Base-by-base conservation (phyloP, 2,113 vertebrate genomes). In the Entelurus aequoreus region DNA sequence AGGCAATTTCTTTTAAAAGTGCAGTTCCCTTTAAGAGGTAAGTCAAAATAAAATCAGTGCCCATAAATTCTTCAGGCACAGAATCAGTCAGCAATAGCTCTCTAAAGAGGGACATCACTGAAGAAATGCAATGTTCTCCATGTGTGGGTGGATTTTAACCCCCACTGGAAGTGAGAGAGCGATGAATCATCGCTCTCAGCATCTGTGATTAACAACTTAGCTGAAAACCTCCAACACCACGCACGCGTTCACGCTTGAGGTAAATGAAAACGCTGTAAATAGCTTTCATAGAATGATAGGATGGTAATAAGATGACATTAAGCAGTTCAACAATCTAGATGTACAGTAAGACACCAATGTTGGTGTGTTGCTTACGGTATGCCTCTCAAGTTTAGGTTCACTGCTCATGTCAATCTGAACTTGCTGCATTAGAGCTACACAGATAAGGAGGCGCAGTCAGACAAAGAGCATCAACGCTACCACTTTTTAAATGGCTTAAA, bases 361-460 rank as follows among this genome's bases (percentile, higher is more conserved):
- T 51, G 21, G 19, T 16, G 60, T 46, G 60, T 48, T 60, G 57
- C 42, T 63, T 51, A 28, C 28, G 1, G 28, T 28, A 63, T 6
- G 59, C 54, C 52, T 76, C 69, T 70, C 72, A 74, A 79, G 74
- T 79, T 81, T 60, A 51, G 78, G 68, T 69, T 69, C 70, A 72
- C 69, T 65, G 80, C 9, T 61, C 71, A 64, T 66, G 80, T 71
- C 75, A 78, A 72, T 71, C 70, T 62, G 19, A 78, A 84, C 78
- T 76, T 81, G 78, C 62, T 81, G 80, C 84, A 86, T 70, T 78
- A 73, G 65, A 65, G 60, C 60, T 64, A 65, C 76, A 79, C 65
- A 76, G 62, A 56, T 28, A 28, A 3, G 14, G n/a, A 10, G 54
- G 54, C 10, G 54, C 37, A 16, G 15, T 37, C 37, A 55, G 54